Evolutionary conservation across 2,797 vertebrate genomes (phyloP), one percentile per base, ranked within the genome.

Genomic region (Microtus obscurus): DNA sequence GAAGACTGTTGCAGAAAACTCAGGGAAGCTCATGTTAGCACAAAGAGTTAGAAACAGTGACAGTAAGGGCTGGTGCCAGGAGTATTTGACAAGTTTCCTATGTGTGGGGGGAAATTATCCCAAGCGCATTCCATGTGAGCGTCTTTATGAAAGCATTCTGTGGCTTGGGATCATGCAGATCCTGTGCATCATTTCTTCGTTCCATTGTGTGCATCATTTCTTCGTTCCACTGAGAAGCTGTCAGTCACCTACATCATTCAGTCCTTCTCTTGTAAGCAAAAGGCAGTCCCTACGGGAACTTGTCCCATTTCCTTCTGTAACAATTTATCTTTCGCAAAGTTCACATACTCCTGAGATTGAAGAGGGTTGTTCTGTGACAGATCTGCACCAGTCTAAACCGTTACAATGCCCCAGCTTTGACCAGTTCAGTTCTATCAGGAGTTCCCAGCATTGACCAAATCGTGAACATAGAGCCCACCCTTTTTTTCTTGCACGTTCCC

Each of bases 71-170:
- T 91, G 43, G 37, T 94, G 80, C 77, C 89, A 95, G 71, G 45
- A 37, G 13, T 8, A 90, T 65, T 83, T 83, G 90, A 73, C 65
- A 92, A 79, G 5, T 78, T 90, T 81, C 61, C 93, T 82, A 91
- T 65, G 77, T n/a, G 3, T 56, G 11, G 78, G 4, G 9, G 31
- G 2, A 53, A 79, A 76, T 63, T 10, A 61, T 93, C 34, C 40
- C 53, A 86, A 69, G 31, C 21, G 48, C 29, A 65, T 95, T 82
- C 85, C 63, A 85, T 4, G 37, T 61, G 48, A 77, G 71, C 2
- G 1, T 87, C 90, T 95, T 95, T 48, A 43, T 51, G 88, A 95
- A 93, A 87, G 71, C 85, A 51, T 78, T 89, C 59, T 94, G 83
- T 65, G 88, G 77, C 59, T 93, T 95, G 45, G 83, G 94, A 77